These are phyloP conservation scores for Epizoanthus ramosus DNA, from an alignment of 92 coral and sea anemone species.

Conservation along the genomic window DNA sequence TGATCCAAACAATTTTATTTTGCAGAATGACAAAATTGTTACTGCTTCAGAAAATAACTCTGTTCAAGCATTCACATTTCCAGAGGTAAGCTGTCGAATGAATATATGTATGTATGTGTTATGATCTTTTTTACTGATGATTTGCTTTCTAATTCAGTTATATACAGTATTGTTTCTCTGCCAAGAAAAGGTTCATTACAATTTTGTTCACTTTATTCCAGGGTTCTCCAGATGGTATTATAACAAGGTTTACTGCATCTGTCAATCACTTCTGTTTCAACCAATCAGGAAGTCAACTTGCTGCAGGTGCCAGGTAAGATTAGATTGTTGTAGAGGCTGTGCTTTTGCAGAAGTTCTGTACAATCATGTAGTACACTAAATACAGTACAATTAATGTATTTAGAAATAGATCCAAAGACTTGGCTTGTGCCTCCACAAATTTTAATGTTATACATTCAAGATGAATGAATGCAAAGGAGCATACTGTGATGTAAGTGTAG, in stretches of 20 bases:
- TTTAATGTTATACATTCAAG: no score
- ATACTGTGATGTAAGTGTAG: no score
- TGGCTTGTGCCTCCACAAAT: no score
- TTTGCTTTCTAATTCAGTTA: neutral
- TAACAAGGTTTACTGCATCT: slow-evolving; percentile 92
- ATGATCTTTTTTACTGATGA: neutral
- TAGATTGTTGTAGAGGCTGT: neutral
- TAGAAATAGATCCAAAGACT: no score
- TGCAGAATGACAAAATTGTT: slow-evolving; percentile 86
- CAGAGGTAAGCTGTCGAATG: slow-evolving; percentile 66
- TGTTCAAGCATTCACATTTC: slow-evolving; percentile 94
- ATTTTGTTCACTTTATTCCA: slow-evolving; percentile 18
- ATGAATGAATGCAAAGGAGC: no score
- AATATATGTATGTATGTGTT: neutral
- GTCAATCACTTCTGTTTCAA: slow-evolving; percentile 89
- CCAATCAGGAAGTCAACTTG: slow-evolving; percentile 87
- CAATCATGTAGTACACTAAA: no score
- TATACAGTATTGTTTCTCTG: neutral
- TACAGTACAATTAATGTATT: no score
- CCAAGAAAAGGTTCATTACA: neutral
- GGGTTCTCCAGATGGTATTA: slow-evolving; percentile 97
- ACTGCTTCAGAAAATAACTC: slow-evolving; percentile 91
- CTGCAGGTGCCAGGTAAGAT: slow-evolving; percentile 90
- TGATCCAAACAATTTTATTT: neutral
- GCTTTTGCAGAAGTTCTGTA: neutral